Conservation (phyloP, 2,888 invertebrate genomes). For the Chymomyza procnemis region DNA sequence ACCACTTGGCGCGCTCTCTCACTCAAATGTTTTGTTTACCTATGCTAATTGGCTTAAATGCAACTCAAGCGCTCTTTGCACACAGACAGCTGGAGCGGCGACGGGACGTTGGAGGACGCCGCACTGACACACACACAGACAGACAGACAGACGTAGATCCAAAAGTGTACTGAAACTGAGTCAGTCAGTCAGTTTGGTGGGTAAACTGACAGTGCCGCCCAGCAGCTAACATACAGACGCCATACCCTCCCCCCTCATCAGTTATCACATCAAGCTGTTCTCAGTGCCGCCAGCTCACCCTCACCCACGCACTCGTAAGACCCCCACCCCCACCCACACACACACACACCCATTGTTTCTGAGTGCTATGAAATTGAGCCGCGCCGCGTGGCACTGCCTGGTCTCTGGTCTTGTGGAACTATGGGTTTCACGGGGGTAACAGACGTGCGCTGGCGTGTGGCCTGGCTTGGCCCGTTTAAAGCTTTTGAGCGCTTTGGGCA, state of each 20-base stretch:
- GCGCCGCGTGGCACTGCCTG: not conserved
- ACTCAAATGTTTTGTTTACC: slow-evolving; percentile 74
- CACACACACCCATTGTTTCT: slow-evolving; percentile 53
- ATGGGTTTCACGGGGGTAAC: not conserved
- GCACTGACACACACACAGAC: slow-evolving; percentile 2
- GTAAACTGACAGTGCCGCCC: slow-evolving; percentile 25
- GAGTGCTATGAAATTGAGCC: slow-evolving; percentile 63
- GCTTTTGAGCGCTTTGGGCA: slow-evolving; percentile 74
- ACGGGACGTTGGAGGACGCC: slow-evolving; percentile 3
- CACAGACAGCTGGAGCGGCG: slow-evolving; percentile 2
- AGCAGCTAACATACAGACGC: not conserved
- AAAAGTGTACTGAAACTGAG: slow-evolving; percentile 49
- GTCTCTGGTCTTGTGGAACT: slow-evolving; percentile 28
- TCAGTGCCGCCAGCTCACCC: not conserved
- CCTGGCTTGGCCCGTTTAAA: slow-evolving; percentile 59
- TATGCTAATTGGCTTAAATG: slow-evolving; percentile 76
- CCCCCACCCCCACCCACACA: not conserved
- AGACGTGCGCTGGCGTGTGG: slow-evolving; percentile 41
- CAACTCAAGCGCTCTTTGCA: slow-evolving; percentile 72
- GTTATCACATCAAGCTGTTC: not conserved
- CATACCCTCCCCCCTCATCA: not conserved
- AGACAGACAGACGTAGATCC: slow-evolving; percentile 20
- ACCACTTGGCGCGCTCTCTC: slow-evolving; percentile 65
- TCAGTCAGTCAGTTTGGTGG: slow-evolving; percentile 1
- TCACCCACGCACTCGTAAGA: too few species aligned